These are phyloP conservation scores for Hippopotamyrus pictus DNA, from an alignment of 2,797 vertebrate species.

Conservation along the genomic window DNA sequence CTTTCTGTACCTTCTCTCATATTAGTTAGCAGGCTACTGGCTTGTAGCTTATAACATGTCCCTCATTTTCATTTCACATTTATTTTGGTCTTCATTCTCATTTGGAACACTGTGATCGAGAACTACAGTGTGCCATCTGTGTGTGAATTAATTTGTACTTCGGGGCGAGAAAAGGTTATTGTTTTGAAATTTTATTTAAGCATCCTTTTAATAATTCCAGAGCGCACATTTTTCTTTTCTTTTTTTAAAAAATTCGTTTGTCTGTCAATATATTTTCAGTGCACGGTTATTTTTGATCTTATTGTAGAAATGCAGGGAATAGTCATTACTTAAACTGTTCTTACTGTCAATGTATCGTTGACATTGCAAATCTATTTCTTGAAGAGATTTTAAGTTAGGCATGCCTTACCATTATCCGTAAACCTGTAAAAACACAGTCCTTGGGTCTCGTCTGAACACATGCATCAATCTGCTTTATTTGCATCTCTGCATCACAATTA, in stretches of 20 bases:
- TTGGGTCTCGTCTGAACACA: background rate
- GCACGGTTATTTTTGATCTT: conserved; percentile 24
- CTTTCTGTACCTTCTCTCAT: background rate
- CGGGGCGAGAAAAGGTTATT: background rate
- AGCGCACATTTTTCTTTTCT: background rate
- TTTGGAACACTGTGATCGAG: background rate
- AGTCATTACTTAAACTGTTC: background rate
- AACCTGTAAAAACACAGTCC: background rate
- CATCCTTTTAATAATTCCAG: background rate
- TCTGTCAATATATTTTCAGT: background rate
- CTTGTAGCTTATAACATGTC: background rate
- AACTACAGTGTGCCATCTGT: background rate
- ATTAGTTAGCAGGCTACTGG: background rate
- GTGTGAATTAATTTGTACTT: background rate
- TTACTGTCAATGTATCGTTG: background rate
- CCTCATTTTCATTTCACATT: background rate
- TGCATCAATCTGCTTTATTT: background rate
- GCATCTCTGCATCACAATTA: background rate
- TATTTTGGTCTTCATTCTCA: background rate
- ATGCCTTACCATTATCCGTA: background rate
- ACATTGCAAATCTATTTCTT: background rate
- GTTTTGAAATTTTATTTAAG: background rate
- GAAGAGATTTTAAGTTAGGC: background rate
- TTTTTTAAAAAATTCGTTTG: background rate
- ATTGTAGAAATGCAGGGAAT: background rate